Percentiles rank a stretch among this genome's conserved stretches.
Evolutionary conservation across 2,888 invertebrate species (phyloP).

Genomic region (Mythimna pallens): DNA sequence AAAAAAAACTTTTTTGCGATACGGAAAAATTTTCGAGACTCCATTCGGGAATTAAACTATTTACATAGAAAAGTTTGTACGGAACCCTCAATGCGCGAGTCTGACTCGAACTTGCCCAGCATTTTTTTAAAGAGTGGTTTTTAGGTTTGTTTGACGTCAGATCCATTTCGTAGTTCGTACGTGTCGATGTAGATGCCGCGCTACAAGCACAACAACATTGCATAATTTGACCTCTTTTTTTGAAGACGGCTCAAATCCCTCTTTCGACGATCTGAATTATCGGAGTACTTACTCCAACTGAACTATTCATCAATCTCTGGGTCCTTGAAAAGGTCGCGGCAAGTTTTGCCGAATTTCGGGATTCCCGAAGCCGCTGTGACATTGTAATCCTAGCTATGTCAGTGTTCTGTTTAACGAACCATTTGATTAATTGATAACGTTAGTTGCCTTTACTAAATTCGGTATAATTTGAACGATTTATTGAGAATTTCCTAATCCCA

Average conservation of each 20-base stretch:
- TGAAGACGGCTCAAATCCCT: neutral
- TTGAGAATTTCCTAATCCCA: constrained; percentile 33
- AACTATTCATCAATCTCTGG: constrained; percentile 60
- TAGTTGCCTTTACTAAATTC: constrained; percentile 44
- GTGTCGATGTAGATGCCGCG: neutral
- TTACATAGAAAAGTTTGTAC: too few species aligned
- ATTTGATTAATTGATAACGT: constrained; percentile 65
- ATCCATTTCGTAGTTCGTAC: neutral
- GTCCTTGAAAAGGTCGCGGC: constrained; percentile 21
- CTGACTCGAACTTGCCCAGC: too few species aligned
- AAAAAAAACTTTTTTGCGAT: too few species aligned
- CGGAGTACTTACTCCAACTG: constrained; percentile 15
- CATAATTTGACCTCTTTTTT: neutral
- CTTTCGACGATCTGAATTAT: constrained; percentile 26
- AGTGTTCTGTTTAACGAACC: constrained; percentile 57
- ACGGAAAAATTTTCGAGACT: too few species aligned
- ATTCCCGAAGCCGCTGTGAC: constrained; percentile 56
- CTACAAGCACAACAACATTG: neutral
- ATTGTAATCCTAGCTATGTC: constrained; percentile 62
- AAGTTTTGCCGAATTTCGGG: constrained; percentile 50
- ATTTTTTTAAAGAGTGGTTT: too few species aligned
- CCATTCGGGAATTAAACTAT: too few species aligned
- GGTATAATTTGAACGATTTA: constrained; percentile 48
- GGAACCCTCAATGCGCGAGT: too few species aligned
- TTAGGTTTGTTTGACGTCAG: neutral